These are phyloP conservation scores for Dipodomys spectabilis DNA, from an alignment of 2,113 vertebrate species.

Conservation along the genomic window DNA sequence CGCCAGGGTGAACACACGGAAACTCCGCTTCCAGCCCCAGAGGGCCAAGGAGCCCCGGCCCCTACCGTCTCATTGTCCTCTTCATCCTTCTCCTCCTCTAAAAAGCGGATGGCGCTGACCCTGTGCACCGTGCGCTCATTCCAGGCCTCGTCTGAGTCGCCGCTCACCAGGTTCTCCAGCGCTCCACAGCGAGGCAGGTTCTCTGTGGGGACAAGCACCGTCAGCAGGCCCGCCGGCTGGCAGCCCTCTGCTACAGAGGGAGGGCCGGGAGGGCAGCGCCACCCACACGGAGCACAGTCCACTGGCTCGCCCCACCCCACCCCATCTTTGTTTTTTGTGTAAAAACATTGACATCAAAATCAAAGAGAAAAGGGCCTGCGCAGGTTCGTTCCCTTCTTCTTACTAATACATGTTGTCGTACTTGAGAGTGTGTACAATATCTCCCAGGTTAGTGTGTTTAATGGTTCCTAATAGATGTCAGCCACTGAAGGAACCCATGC, in stretches of 20 bases:
- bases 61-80: slow-evolving; percentile 94
- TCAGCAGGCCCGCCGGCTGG: slow-evolving; percentile 16
- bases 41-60: background rate
- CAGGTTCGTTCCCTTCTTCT: background rate
- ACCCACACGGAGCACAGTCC: too few species aligned
- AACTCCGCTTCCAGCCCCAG: background rate
- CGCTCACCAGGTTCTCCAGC: slow-evolving; percentile 93
- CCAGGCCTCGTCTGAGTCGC: slow-evolving; percentile 94
- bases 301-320: background rate
- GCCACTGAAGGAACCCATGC: background rate
- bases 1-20: background rate
- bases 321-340: background rate
- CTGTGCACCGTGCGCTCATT: slow-evolving; percentile 91
- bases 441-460: background rate
- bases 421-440: background rate
- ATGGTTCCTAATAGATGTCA: background rate
- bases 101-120: slow-evolving; percentile 96
- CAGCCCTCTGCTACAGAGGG: background rate
- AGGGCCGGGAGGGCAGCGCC: background rate
- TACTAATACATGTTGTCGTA: background rate
- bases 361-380: background rate
- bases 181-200: slow-evolving; percentile 95
- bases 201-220: slow-evolving; percentile 82
- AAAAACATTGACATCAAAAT: background rate
- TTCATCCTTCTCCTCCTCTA: slow-evolving; percentile 94